Evolutionary conservation across 2,888 invertebrate genomes (phyloP).

Genomic region (Amitus sp.): DNA sequence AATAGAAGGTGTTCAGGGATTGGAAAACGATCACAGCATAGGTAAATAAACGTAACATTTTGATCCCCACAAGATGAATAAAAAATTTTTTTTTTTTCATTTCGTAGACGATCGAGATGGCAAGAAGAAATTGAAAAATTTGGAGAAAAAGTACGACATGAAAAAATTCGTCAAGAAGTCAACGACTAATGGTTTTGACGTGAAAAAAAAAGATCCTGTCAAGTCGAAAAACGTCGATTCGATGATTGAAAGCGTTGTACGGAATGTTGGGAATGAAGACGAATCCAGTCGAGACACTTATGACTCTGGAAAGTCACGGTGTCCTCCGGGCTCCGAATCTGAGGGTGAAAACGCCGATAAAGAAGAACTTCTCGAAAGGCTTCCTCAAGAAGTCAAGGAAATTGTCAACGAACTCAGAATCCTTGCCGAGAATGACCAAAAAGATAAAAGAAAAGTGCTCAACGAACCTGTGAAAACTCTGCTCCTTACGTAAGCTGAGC

Average conservation of each 20-base stretch:
- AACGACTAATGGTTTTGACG: conserved; percentile 51
- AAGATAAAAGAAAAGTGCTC: conserved; percentile 70
- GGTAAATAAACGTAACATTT: conserved; percentile 19
- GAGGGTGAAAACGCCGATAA: conserved; percentile 60
- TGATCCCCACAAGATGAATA: too few species aligned
- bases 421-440: conserved; percentile 53
- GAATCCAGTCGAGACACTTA: conserved; percentile 58
- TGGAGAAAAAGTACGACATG: conserved; percentile 38
- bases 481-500: conserved; percentile 66
- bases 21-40: conserved; percentile 45
- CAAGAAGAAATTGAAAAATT: conserved; percentile 54
- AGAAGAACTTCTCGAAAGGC: conserved; percentile 65
- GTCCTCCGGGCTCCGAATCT: conserved; percentile 53
- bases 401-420: conserved; percentile 66
- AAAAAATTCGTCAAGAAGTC: conserved; percentile 44
- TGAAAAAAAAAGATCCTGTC: conserved; percentile 35
- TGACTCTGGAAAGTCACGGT: conserved; percentile 62
- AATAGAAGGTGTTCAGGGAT: conserved; percentile 52
- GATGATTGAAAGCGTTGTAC: conserved; percentile 69
- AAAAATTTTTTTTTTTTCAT: conserved; percentile 7
- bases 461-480: conserved; percentile 67
- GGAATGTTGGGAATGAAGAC: conserved; percentile 57
- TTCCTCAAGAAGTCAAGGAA: conserved; percentile 66
- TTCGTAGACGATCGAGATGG: conserved; percentile 59
- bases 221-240: conserved; percentile 64